A percentile compares a stretch with the other conserved stretches of the same genome.
Evolutionary conservation across 2,113 vertebrate genomes (phyloP).

Genomic region (Murina feae): DNA sequence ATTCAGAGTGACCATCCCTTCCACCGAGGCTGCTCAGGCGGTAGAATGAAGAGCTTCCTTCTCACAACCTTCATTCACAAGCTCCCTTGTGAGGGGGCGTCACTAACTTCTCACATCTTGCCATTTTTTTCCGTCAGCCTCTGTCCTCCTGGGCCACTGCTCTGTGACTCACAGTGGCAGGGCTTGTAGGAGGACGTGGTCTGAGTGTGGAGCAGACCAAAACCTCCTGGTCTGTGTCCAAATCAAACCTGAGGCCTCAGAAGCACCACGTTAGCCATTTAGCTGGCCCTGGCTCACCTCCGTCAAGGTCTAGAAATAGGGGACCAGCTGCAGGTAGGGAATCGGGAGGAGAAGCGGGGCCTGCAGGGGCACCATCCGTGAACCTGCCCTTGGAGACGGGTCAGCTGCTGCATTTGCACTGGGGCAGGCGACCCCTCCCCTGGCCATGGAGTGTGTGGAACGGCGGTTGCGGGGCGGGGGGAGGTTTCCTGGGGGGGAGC

Average conservation of each 20-base stretch:
- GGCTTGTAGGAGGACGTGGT: neutral
- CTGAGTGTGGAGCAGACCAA: neutral
- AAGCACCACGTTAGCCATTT: neutral
- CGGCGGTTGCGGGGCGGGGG: too few species aligned
- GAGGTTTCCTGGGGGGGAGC: neutral
- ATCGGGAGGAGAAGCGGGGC: neutral
- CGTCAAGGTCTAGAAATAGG: neutral
- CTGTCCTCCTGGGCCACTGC: neutral
- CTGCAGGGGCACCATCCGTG: neutral
- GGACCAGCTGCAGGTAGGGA: neutral
- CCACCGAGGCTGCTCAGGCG: neutral
- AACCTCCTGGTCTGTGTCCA: neutral
- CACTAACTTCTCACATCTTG: neutral
- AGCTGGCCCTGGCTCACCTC: neutral
- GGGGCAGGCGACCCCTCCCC: rapidly evolving
- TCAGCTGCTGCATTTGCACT: neutral
- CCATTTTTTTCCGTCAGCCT: neutral
- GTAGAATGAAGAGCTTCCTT: neutral
- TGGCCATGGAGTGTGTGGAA: neutral
- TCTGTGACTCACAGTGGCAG: neutral
- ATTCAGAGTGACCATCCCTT: neutral
- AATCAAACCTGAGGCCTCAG: neutral
- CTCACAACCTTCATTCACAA: neutral
- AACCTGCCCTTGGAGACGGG: too few species aligned
- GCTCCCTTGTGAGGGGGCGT: neutral